phyloP scores from a whole-genome alignment of 2,113 vertebrate species.

The Phrynosoma blainvillii region DNA sequence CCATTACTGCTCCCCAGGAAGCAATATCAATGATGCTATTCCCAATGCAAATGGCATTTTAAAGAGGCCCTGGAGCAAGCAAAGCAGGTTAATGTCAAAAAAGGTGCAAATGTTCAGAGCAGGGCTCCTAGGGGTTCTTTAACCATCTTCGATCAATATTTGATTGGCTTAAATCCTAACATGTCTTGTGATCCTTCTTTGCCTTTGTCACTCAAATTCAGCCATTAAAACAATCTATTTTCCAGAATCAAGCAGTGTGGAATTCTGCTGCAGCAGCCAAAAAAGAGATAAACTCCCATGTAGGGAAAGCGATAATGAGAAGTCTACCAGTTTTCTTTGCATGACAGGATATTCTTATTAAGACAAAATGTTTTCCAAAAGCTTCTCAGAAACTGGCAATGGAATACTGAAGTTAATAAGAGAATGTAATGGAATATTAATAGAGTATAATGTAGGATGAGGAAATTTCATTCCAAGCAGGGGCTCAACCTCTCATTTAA shows the following conservation, averaged over 20 bases:
- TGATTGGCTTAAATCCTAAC: conserved; percentile 49
- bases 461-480: conserved; percentile 47
- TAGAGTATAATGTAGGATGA: conserved; percentile 27
- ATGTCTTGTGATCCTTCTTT: conserved; percentile 53
- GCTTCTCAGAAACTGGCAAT: conserved; percentile 48
- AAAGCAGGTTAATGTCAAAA: conserved; percentile 70
- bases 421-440: conserved; percentile 38
- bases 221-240: conserved; percentile 65
- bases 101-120: conserved; percentile 37
- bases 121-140: conserved; percentile 54
- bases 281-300: conserved; percentile 54
- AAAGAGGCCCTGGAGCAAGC: conserved; percentile 65
- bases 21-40: conserved; percentile 74
- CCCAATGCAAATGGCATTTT: conserved; percentile 77
- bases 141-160: conserved; percentile 50
- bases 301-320: conserved; percentile 47
- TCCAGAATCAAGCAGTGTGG: conserved; percentile 49
- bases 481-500: conserved; percentile 43
- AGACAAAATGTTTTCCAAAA: conserved; percentile 66
- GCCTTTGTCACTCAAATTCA: conserved; percentile 69
- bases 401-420: conserved; percentile 47
- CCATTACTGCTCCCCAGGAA: conserved; percentile 67
- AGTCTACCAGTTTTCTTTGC: conserved; percentile 58
- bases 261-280: conserved; percentile 60
- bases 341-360: conserved; percentile 70